phyloP scores from a whole-genome alignment of 2,888 invertebrate species.

The Caenorhabditis sp. region DNA sequence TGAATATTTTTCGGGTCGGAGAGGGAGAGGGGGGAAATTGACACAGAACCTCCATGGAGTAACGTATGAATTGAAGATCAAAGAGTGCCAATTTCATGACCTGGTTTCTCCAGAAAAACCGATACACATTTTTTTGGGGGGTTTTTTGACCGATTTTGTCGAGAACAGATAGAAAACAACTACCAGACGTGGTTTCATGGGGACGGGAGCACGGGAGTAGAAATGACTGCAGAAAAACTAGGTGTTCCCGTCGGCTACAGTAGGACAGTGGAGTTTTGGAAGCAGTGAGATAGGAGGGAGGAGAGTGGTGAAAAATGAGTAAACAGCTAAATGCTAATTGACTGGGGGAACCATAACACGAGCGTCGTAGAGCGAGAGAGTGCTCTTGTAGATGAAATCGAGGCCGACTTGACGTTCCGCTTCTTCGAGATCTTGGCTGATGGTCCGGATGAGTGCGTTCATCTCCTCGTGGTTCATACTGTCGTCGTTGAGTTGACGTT shows the following conservation, averaged over 20 bases:
- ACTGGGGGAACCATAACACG: slow-evolving; percentile 40
- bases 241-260: slow-evolving; percentile 26
- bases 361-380: slow-evolving; percentile 31
- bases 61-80: slow-evolving; percentile 24
- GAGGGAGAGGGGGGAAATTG: not conserved
- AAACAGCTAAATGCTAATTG: slow-evolving; percentile 36
- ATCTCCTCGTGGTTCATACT: slow-evolving; percentile 16
- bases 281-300: not conserved
- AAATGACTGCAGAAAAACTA: slow-evolving; percentile 4
- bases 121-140: slow-evolving; percentile 10
- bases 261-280: slow-evolving; percentile 2
- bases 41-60: slow-evolving; percentile 13
- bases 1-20: no score
- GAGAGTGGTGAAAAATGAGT: slow-evolving; percentile 19
- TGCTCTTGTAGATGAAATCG: slow-evolving; percentile 20
- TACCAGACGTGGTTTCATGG: slow-evolving; percentile 30
- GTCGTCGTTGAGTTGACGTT: slow-evolving; percentile 25
- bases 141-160: slow-evolving; percentile 6
- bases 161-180: not conserved
- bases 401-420: slow-evolving; percentile 29
- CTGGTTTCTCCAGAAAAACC: slow-evolving; percentile 29
- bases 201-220: slow-evolving; percentile 23
- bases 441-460: slow-evolving; percentile 4
- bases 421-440: slow-evolving; percentile 36
- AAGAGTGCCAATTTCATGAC: slow-evolving; percentile 40